Percentiles rank a stretch among this genome's conserved stretches.
These are phyloP conservation scores for Chromobotia macracanthus DNA, from an alignment of 2,797 vertebrate genomes.

Conservation along the genomic window DNA sequence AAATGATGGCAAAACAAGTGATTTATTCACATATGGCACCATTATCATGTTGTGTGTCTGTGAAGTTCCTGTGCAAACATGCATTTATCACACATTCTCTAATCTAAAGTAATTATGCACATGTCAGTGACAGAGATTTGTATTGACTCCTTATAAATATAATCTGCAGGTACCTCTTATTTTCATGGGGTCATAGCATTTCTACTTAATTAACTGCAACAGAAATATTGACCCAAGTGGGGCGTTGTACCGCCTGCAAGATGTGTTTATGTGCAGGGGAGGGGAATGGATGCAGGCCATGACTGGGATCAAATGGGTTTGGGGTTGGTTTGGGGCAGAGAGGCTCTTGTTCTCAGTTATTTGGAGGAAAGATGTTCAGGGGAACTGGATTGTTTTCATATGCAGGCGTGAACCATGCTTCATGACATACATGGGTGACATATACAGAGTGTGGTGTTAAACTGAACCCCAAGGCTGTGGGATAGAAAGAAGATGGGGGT, in stretches of 20 bases:
- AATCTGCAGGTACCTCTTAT: constrained; percentile 60
- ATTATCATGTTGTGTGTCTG: neutral
- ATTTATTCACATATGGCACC: neutral
- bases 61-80: constrained; percentile 48
- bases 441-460: constrained; percentile 48
- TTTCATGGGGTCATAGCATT: constrained; percentile 69
- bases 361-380: constrained; percentile 36
- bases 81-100: constrained; percentile 31
- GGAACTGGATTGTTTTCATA: constrained; percentile 49
- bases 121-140: constrained; percentile 37
- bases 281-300: constrained; percentile 15
- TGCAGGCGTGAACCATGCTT: constrained; percentile 46
- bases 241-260: constrained; percentile 66
- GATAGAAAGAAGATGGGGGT: constrained; percentile 16
- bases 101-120: constrained; percentile 53
- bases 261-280: constrained; percentile 76
- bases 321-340: constrained; percentile 15
- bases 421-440: constrained; percentile 48
- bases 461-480: constrained; percentile 46
- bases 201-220: constrained; percentile 80
- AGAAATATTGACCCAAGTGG: constrained; percentile 81
- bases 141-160: constrained; percentile 46
- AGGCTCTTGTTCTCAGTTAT: constrained; percentile 54
- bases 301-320: constrained; percentile 24
- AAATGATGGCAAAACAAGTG: neutral